Evolutionary conservation across 1,140 invertebrate genomes (phyloP).

Genomic region (Aporrectodea caliginosa): DNA sequence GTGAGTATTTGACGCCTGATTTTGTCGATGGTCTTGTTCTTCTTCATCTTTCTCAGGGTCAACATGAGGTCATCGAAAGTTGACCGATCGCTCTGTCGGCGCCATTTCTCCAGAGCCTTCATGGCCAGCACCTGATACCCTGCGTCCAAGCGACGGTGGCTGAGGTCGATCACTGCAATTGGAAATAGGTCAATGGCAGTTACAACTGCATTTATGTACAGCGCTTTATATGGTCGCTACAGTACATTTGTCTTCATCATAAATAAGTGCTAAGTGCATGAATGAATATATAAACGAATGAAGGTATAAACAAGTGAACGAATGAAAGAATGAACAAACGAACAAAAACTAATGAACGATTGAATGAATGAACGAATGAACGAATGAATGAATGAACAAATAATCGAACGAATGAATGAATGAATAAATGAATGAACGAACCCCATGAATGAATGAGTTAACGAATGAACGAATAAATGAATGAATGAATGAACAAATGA

Average conservation of each 20-base stretch:
- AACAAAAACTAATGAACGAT: neutral
- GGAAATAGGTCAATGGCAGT: neutral
- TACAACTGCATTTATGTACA: neutral
- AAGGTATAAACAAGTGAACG: neutral
- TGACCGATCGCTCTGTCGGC: slow-evolving; percentile 37
- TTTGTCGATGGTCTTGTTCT: slow-evolving; percentile 35
- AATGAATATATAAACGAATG: neutral
- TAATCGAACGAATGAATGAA: too few relatives aligned
- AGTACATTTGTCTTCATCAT: too few relatives aligned
- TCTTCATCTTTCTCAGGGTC: slow-evolving; percentile 37
- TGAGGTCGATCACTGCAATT: slow-evolving; percentile 38
- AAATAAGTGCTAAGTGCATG: neutral
- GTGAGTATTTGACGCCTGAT: slow-evolving; percentile 12
- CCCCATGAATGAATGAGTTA: too few relatives aligned
- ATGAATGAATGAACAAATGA: too few relatives aligned
- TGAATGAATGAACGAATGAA: too few relatives aligned
- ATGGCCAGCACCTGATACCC: slow-evolving; percentile 32
- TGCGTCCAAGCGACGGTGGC: slow-evolving; percentile 22
- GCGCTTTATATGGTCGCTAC: too few relatives aligned
- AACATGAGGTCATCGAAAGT: slow-evolving; percentile 34
- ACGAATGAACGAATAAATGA: too few relatives aligned
- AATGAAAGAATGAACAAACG: neutral
- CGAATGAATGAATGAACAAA: too few relatives aligned
- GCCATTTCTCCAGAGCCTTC: slow-evolving; percentile 41
- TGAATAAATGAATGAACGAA: too few relatives aligned